Evolutionary conservation across 2,113 vertebrate genomes (phyloP).

Genomic region (Grallaria varia): DNA sequence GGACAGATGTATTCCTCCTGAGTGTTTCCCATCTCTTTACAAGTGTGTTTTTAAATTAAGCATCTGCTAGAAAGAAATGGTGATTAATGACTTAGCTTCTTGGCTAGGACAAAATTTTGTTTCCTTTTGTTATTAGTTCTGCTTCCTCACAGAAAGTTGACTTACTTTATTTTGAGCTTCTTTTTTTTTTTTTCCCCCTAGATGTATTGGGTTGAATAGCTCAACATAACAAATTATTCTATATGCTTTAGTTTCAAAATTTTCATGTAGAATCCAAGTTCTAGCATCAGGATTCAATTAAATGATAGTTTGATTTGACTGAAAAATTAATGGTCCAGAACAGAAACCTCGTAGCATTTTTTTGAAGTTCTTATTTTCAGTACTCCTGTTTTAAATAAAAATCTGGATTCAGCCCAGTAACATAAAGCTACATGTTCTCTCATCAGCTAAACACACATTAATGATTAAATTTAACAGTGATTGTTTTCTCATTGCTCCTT

Average conservation of each 20-base stretch:
- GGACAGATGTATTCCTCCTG: background rate
- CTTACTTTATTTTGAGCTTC: constrained; percentile 63
- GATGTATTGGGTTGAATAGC: constrained; percentile 74
- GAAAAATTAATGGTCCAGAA: constrained; percentile 83
- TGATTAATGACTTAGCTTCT: constrained; percentile 51
- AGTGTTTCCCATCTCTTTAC: background rate
- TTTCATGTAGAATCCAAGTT: constrained; percentile 79
- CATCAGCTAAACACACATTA: constrained; percentile 53
- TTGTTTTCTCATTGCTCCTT: constrained; percentile 45
- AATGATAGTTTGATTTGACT: constrained; percentile 82
- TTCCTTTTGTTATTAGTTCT: constrained; percentile 72
- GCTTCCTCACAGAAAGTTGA: constrained; percentile 68
- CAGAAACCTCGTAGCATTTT: constrained; percentile 74
- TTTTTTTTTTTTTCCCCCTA: constrained; percentile 60
- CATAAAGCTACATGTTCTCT: constrained; percentile 69
- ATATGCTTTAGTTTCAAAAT: constrained; percentile 75
- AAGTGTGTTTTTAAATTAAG: background rate
- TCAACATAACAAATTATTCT: constrained; percentile 81
- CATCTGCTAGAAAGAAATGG: background rate
- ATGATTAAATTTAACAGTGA: constrained; percentile 65
- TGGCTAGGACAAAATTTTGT: constrained; percentile 42
- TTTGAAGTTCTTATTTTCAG: constrained; percentile 59
- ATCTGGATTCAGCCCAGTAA: constrained; percentile 74
- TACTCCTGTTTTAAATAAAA: constrained; percentile 83
- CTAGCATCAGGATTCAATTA: constrained; percentile 85